A percentile compares a stretch with the other conserved stretches of the same genome.
phyloP scores from a whole-genome alignment of 2,797 vertebrate genomes.

The Austrolebias charrua region DNA sequence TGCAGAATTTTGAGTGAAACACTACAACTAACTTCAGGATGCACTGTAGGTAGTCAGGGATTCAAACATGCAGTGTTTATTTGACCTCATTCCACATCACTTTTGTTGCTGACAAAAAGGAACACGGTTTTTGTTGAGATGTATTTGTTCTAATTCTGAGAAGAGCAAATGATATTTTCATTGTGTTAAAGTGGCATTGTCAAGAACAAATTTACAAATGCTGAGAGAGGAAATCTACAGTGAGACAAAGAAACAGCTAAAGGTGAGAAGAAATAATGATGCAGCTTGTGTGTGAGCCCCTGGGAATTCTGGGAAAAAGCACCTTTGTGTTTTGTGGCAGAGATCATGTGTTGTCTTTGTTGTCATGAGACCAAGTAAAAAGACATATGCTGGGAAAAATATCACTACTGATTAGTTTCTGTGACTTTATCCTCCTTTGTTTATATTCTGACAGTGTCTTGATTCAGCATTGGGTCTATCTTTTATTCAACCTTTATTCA shows the following conservation, averaged over 20 bases:
- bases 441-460: conserved; percentile 5
- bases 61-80: not conserved
- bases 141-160: not conserved
- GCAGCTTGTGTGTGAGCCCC: conserved; percentile 54
- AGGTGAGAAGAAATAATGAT: conserved; percentile 62
- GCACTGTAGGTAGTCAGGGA: too few relatives aligned
- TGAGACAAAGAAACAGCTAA: conserved; percentile 36
- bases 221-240: conserved; percentile 30
- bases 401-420: conserved; percentile 30
- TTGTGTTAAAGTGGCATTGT: conserved; percentile 31
- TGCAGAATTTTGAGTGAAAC: too few relatives aligned
- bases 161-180: conserved; percentile 15
- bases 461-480: conserved; percentile 7
- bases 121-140: not conserved
- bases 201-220: conserved; percentile 32
- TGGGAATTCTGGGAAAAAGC: conserved; percentile 59
- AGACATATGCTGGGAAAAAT: conserved; percentile 20
- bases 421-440: conserved; percentile 19
- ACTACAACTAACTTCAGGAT: too few relatives aligned
- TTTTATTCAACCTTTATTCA: too few relatives aligned
- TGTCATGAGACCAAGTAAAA: conserved; percentile 38
- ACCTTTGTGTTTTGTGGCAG: conserved; percentile 37
- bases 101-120: not conserved
- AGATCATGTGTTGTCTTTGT: conserved; percentile 37
- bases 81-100: conserved; percentile 11